A percentile compares a stretch with the other conserved stretches of the same genome.
phyloP scores from a whole-genome alignment of 2,797 vertebrate genomes.

The Microctenopoma steveboyesi region DNA sequence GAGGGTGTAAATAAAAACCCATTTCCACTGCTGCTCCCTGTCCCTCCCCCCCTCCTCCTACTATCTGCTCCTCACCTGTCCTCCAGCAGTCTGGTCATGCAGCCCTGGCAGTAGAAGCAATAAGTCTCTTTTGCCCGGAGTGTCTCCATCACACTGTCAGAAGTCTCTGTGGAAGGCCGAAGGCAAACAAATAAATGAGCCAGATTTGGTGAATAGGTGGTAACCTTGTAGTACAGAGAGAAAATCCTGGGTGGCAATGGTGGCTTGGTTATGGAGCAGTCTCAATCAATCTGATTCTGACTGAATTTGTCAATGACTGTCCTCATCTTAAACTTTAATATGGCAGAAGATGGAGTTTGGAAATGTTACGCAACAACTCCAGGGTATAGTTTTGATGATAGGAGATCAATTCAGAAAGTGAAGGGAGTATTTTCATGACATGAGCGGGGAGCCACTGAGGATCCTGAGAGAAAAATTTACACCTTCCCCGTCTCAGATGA shows the following conservation, averaged over 20 bases:
- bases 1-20: slow-evolving; percentile 58
- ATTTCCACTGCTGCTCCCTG: slow-evolving; percentile 27
- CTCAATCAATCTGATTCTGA: slow-evolving; percentile 60
- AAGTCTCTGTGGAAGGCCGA: slow-evolving; percentile 77
- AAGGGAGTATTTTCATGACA: slow-evolving; percentile 22
- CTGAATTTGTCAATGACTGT: slow-evolving; percentile 51
- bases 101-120: slow-evolving; percentile 90
- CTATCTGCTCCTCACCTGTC: slow-evolving; percentile 85
- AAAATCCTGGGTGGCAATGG: slow-evolving; percentile 29
- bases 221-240: slow-evolving; percentile 49
- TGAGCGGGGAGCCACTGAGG: slow-evolving; percentile 15
- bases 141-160: slow-evolving; percentile 77
- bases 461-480: slow-evolving; percentile 40
- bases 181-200: slow-evolving; percentile 62
- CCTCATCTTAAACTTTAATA: slow-evolving; percentile 42
- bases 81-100: slow-evolving; percentile 84
- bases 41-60: neutral
- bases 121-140: slow-evolving; percentile 82
- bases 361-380: slow-evolving; percentile 31
- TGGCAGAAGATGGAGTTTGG: slow-evolving; percentile 8
- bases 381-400: slow-evolving; percentile 15
- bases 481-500: slow-evolving; percentile 54
- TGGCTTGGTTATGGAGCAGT: slow-evolving; percentile 15
- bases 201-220: slow-evolving; percentile 41
- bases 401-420: slow-evolving; percentile 28